These are phyloP conservation scores for Anthonomus grandis DNA, from an alignment of 1,140 invertebrate genomes.

Conservation along the genomic window DNA sequence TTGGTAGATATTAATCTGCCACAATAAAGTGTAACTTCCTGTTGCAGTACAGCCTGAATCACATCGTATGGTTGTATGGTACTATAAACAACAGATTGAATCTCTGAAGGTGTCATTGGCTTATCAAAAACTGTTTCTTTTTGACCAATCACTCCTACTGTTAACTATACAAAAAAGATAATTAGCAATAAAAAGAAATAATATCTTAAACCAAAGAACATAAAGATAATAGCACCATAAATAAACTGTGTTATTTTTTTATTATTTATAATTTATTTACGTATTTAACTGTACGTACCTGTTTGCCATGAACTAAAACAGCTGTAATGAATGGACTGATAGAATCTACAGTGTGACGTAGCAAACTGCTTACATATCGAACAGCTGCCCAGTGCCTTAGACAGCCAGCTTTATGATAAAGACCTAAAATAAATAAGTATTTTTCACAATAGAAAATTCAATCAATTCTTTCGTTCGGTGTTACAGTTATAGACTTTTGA, in stretches of 20 bases:
- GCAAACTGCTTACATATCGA: slow-evolving; percentile 87
- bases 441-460: not conserved
- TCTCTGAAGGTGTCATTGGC: slow-evolving; percentile 92
- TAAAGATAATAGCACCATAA: too few relatives aligned
- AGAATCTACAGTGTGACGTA: slow-evolving; percentile 93
- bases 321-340: slow-evolving; percentile 98
- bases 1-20: slow-evolving; percentile 89
- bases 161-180: slow-evolving; percentile 68
- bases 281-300: too few relatives aligned
- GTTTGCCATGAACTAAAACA: slow-evolving; percentile 94
- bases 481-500: not conserved
- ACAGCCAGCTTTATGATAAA: slow-evolving; percentile 81
- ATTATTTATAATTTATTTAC: too few relatives aligned
- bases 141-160: slow-evolving; percentile 90
- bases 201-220: too few relatives aligned
- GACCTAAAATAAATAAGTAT: slow-evolving; percentile 3
- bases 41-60: slow-evolving; percentile 95
- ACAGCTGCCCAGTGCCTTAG: slow-evolving; percentile 92
- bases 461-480: not conserved
- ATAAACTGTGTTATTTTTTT: not conserved
- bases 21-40: slow-evolving; percentile 88
- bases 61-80: slow-evolving; percentile 85
- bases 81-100: slow-evolving; percentile 81
- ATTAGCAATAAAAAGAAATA: too few relatives aligned
- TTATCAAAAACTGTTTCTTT: slow-evolving; percentile 96